Percentiles rank a stretch among this genome's conserved stretches.
Evolutionary conservation across 2,888 invertebrate genomes (phyloP).

Genomic region (Melangyna quadrimaculata): DNA sequence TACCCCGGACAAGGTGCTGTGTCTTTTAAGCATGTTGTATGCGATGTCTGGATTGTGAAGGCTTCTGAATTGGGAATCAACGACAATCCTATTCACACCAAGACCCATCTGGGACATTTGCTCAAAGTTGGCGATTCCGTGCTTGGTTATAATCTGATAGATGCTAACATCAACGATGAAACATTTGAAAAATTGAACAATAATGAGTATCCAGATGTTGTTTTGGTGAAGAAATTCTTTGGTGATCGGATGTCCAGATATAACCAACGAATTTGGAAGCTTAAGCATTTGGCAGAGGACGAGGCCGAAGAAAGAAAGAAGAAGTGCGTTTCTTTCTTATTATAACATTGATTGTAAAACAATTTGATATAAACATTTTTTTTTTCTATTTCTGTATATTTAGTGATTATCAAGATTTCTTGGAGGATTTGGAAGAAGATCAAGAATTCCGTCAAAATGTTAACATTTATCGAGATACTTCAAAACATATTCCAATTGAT

Average conservation of each 20-base stretch:
- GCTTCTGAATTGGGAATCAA: constrained; percentile 92
- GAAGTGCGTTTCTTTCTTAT: constrained; percentile 81
- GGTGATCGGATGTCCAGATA: constrained; percentile 87
- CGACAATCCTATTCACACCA: constrained; percentile 91
- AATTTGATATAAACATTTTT: constrained; percentile 1
- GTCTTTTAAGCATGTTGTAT: constrained; percentile 92
- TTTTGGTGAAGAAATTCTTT: constrained; percentile 96
- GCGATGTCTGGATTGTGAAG: constrained; percentile 96
- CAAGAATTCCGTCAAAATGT: constrained; percentile 93
- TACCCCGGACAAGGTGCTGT: constrained; percentile 95
- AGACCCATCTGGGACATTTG: constrained; percentile 96
- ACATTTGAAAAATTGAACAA: constrained; percentile 91
- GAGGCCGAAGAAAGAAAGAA: constrained; percentile 85
- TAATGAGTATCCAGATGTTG: constrained; percentile 90
- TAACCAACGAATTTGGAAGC: constrained; percentile 93
- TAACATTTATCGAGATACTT: constrained; percentile 91
- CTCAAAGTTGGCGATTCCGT: constrained; percentile 96
- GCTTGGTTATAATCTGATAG: constrained; percentile 93
- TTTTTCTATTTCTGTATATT: not conserved
- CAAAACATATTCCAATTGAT: constrained; percentile 83
- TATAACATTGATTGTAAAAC: constrained; percentile 59
- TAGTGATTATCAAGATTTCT: constrained; percentile 96
- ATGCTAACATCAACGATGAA: constrained; percentile 94
- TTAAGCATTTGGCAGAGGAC: constrained; percentile 91
- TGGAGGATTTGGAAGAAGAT: constrained; percentile 99